Conservation (phyloP, 2,113 vertebrate genomes). For the Pseudorhombus dupliciocellatus region DNA sequence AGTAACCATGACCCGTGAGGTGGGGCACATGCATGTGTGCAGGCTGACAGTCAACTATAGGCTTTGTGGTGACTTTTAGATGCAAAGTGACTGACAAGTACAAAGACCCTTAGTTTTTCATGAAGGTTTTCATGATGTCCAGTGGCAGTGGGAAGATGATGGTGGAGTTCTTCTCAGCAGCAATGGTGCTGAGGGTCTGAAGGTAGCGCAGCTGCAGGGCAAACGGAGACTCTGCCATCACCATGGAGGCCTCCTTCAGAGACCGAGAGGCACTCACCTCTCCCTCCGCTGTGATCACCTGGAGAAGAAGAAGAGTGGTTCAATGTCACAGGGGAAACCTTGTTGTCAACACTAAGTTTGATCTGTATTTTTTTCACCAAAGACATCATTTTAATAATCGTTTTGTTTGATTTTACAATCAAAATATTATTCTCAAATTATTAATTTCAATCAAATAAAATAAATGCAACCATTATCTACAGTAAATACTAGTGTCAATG, state of each 20-base stretch:
- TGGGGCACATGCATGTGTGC: not conserved
- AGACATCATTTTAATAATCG: too few species aligned
- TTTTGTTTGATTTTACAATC: too few species aligned
- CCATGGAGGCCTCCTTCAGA: slow-evolving; percentile 90
- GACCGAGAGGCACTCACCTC: slow-evolving; percentile 92
- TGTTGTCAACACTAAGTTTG: too few species aligned
- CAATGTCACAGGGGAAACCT: too few species aligned
- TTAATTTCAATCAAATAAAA: too few species aligned
- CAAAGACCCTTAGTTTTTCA: slow-evolving; percentile 54
- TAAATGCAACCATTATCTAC: too few species aligned
- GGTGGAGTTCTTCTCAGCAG: slow-evolving; percentile 91
- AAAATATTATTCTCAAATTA: too few species aligned
- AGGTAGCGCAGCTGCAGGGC: slow-evolving; percentile 94
- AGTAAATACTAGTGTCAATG: too few species aligned
- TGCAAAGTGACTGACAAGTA: not conserved
- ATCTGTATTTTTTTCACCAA: too few species aligned
- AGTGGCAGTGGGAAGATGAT: slow-evolving; percentile 94
- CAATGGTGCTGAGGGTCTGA: slow-evolving; percentile 92
- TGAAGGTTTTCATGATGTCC: slow-evolving; percentile 84
- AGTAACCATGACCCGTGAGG: too few species aligned
- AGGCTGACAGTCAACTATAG: not conserved
- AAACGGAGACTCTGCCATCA: slow-evolving; percentile 89
- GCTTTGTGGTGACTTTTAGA: not conserved
- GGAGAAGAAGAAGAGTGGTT: not conserved
- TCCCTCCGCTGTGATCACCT: slow-evolving; percentile 94